Conservation (phyloP, 1,140 invertebrate genomes). For the Pantala flavescens region DNA sequence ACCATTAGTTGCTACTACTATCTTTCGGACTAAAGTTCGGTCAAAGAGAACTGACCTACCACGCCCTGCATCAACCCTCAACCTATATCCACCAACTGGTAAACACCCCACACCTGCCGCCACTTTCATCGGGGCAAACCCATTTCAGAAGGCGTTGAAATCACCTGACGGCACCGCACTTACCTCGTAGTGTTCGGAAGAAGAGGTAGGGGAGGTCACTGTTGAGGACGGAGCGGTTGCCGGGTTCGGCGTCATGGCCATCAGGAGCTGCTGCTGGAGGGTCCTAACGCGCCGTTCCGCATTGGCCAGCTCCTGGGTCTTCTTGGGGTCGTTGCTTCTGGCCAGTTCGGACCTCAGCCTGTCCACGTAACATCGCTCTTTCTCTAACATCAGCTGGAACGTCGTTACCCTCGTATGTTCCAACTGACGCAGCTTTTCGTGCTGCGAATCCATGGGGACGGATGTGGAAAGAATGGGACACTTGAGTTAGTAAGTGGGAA, state of each 20-base stretch:
- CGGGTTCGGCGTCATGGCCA: conserved; percentile 29
- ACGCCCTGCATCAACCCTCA: too few relatives aligned
- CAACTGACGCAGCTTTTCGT: conserved; percentile 63
- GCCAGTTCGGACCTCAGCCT: conserved; percentile 49
- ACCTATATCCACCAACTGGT: too few relatives aligned
- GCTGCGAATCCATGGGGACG: conserved; percentile 37
- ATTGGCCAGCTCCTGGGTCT: conserved; percentile 40
- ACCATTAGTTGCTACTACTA: too few relatives aligned
- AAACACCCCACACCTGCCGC: too few relatives aligned
- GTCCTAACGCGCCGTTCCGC: conserved; percentile 50
- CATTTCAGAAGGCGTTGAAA: conserved; percentile 2
- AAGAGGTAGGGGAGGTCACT: conserved; percentile 16
- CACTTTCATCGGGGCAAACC: too few relatives aligned
- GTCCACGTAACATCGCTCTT: conserved; percentile 65
- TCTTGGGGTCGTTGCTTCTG: conserved; percentile 40
- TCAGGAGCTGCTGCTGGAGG: conserved; percentile 46
- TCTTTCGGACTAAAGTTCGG: too few relatives aligned
- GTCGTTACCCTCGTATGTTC: conserved; percentile 63
- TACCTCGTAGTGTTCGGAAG: conserved; percentile 10
- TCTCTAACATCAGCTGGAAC: conserved; percentile 66
- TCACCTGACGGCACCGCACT: not conserved
- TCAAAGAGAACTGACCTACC: too few relatives aligned
- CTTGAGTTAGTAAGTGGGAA: not conserved
- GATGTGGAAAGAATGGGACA: not conserved
- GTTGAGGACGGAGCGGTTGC: conserved; percentile 23